A percentile compares a stretch with the other conserved stretches of the same genome.
Conservation (phyloP, 2,797 vertebrate genomes). For the Acrossocheilus fasciatus region DNA sequence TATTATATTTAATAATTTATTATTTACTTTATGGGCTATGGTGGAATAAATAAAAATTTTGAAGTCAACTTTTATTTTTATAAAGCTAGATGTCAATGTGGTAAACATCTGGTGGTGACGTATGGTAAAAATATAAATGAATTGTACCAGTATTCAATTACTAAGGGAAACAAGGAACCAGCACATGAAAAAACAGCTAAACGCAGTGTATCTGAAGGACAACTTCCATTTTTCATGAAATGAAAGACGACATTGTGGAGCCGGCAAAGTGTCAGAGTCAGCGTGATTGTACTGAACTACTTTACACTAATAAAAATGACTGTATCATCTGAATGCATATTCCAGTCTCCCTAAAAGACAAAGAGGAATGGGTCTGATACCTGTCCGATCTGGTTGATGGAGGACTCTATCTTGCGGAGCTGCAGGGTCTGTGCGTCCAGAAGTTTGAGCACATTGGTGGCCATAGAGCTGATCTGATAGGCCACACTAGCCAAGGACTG, state of each 20-base stretch:
- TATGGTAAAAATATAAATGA: neutral
- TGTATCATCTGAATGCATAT: neutral
- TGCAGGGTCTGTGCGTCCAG: conserved; percentile 84
- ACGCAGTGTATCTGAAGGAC: neutral
- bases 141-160: neutral
- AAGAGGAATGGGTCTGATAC: conserved; percentile 62
- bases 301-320: neutral
- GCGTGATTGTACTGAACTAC: neutral
- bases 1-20: neutral
- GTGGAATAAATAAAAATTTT: neutral
- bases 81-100: neutral
- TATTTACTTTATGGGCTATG: neutral
- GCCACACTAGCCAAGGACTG: conserved; percentile 91
- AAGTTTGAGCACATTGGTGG: conserved; percentile 79
- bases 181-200: neutral
- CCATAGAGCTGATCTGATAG: conserved; percentile 87
- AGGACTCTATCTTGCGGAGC: conserved; percentile 82
- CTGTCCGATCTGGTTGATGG: conserved; percentile 82
- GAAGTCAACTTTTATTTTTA: neutral
- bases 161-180: conserved; percentile 26
- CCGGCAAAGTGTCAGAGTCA: neutral
- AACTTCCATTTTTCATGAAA: conserved; percentile 31
- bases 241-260: neutral
- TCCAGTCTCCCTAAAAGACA: too few relatives aligned
- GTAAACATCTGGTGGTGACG: neutral